phyloP scores from a whole-genome alignment of 1,140 invertebrate species.

The Eubasilissa regina region DNA sequence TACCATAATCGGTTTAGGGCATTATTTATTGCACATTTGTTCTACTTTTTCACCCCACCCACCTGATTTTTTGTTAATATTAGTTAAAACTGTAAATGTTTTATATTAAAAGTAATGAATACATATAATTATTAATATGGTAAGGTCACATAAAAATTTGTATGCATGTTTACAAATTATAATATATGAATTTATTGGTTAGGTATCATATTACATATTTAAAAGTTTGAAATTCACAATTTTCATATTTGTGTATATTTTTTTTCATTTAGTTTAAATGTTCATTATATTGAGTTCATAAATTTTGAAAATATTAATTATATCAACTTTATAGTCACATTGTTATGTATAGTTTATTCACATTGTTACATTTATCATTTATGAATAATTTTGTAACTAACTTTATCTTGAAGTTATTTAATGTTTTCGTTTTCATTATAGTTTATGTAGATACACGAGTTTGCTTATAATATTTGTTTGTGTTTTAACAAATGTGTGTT shows the following conservation, averaged over 20 bases:
- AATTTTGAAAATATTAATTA: slow-evolving; percentile 38
- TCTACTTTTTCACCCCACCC: slow-evolving; percentile 48
- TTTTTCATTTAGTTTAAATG: slow-evolving; percentile 38
- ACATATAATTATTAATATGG: not conserved
- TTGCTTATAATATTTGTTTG: slow-evolving; percentile 63
- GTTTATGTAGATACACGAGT: slow-evolving; percentile 59
- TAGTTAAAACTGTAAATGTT: slow-evolving; percentile 37
- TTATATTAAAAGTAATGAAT: not conserved
- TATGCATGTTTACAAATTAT: slow-evolving; percentile 35
- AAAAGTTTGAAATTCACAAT: slow-evolving; percentile 32
- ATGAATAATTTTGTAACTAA: slow-evolving; percentile 66
- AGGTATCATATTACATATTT: slow-evolving; percentile 13
- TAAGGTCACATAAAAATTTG: slow-evolving; percentile 28
- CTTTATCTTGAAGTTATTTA: slow-evolving; percentile 51
- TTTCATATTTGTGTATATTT: slow-evolving; percentile 45
- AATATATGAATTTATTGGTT: slow-evolving; percentile 38
- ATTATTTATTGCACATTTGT: slow-evolving; percentile 58
- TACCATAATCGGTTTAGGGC: slow-evolving; percentile 52
- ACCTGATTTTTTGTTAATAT: slow-evolving; percentile 47
- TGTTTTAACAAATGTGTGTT: slow-evolving; percentile 63
- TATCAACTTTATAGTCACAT: slow-evolving; percentile 53
- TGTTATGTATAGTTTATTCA: slow-evolving; percentile 61
- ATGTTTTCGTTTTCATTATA: slow-evolving; percentile 60
- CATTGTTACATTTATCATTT: slow-evolving; percentile 55
- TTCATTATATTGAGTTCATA: slow-evolving; percentile 32